Evolutionary conservation across 2,888 invertebrate species (phyloP), one percentile per base, ranked within the genome.

Genomic region (Pterostichus niger): DNA sequence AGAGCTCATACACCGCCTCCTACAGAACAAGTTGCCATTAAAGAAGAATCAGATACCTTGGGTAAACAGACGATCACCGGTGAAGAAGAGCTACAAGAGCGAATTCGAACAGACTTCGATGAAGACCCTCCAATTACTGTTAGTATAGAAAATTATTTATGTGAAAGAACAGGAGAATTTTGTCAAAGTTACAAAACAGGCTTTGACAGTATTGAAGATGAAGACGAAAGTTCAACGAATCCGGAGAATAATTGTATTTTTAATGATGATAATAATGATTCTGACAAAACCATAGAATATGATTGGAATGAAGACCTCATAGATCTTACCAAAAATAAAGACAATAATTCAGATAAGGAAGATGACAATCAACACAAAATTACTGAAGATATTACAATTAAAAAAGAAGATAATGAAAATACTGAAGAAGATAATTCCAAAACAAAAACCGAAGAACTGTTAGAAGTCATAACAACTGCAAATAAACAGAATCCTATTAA

Each of bases 151-250:
- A 44, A 33, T 6, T 56, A 40, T 78, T 59, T 40, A n/a, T 78
- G 78, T 35, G 78, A 78, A 11, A 56, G n/a, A 78, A 59, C 59
- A 10, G 78, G 76, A 6, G 56, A 35, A 33, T 54, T 76, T 31
- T 76, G 56, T 40, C 54, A 54, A 31, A 52, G 54, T 15, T 76
- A 49, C 13, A 24, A 13, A 10, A 56, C 56, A 13, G 52, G 54
- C 0, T 11, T 33, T 1, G 68, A 68, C n/a, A 35, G 11, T 6
- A 9, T 35, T 31, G 24, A 31, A 11, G n/a, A 33, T 35, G 13
- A 64, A 35, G 10, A 31, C 9, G 40, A 40, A 7, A 40, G 6
- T 6, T 40, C 9, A 40, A 24, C 24, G 24, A 24, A 2, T 3
- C 24, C 24, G 3, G 24, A 24, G 3, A 24, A 24, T 24, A 24